Base-by-base conservation (phyloP, 2,113 vertebrate species). In the Misgurnus mizolepis region DNA sequence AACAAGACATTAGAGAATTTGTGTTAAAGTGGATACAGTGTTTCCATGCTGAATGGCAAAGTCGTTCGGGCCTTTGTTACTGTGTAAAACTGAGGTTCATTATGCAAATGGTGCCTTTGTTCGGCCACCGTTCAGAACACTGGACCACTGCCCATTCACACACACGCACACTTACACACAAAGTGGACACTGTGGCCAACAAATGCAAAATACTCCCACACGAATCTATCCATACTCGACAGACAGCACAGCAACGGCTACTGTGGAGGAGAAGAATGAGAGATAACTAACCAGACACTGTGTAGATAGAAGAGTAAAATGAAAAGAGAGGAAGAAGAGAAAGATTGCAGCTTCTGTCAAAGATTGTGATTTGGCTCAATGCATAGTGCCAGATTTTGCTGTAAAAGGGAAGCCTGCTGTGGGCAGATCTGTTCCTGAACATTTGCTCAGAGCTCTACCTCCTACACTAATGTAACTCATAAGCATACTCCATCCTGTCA, bases 361-460 rank as follows among this genome's bases (percentile, higher is more conserved):
- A 67, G 53, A 65, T 22, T 79, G 73, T 55, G 62, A 83, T 73
- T 34, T 76, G 65, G 76, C 73, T 10, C 67, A 45, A 34, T 43
- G 65, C 47, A 65, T 27, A 6, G 45, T 61, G 76, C 83, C 80
- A 85, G 56, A 8, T 41, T 34, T 41, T 39, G 45, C 61, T 76
- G 72, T 74, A 43, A 80, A 61, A 34, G 61, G 70, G 43, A 84
- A 72, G 82, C 79, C 80, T 67, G 83, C 76, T 85, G 80, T 69
- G 80, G 76, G 70, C 66, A 79, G 83, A 85, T 82, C 80, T 82
- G 83, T 82, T 85, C 77, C 49, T 60, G 76, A 85, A 79, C 80
- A 85, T 85, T 82, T 82, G 80, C 76, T 75, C 76, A n/a, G 55
- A 76, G 53, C 79, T 83, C 66, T 62, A 55, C 71, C 76, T 65